These are phyloP conservation scores for Cardiocondyla obscurior DNA, from an alignment of 1,140 invertebrate species.

Conservation along the genomic window DNA sequence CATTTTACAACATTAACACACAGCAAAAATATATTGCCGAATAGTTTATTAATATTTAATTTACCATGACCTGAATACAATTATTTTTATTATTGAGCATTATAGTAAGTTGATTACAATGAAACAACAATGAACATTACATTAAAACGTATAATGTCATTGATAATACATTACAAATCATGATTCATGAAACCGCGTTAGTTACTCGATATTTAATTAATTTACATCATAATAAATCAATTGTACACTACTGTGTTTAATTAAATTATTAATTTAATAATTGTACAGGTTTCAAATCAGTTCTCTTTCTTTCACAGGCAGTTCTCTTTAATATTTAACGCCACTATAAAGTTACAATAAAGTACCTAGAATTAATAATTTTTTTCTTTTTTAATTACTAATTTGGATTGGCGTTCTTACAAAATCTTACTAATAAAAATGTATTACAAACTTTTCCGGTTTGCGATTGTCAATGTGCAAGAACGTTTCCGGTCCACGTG, in stretches of 20 bases:
- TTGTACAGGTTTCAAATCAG: not conserved
- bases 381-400: not conserved
- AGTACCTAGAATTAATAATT: not conserved
- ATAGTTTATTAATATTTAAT: not conserved
- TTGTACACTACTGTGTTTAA: slow-evolving; percentile 6
- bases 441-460: not conserved
- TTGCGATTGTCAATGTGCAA: not conserved
- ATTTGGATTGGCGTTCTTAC: not conserved
- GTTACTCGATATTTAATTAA: slow-evolving; percentile 28
- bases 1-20: not conserved
- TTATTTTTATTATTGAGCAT: not conserved
- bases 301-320: not conserved
- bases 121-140: not conserved
- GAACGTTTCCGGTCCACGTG: slow-evolving; percentile 31
- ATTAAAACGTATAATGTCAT: not conserved
- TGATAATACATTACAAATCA: not conserved
- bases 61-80: not conserved
- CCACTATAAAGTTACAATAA: not conserved
- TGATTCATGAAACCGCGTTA: not conserved
- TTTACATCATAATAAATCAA: slow-evolving; percentile 13
- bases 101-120: not conserved
- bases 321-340: not conserved
- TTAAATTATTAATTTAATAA: slow-evolving; percentile 6
- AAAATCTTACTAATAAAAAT: not conserved
- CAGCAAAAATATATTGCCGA: not conserved